phyloP scores from a whole-genome alignment of 2,113 vertebrate genomes.

The Amblyornis subalaris region DNA sequence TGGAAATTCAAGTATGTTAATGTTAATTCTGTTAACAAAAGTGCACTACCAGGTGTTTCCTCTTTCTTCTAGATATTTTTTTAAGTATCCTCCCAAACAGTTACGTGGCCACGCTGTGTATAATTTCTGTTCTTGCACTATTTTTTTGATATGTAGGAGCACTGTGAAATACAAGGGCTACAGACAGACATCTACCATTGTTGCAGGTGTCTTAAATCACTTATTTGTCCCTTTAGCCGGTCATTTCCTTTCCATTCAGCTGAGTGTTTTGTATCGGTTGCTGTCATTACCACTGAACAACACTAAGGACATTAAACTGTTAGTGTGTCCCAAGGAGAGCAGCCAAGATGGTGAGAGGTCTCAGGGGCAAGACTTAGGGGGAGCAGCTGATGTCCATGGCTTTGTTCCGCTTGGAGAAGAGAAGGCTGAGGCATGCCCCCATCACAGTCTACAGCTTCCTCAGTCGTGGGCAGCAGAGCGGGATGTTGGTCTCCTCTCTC shows the following conservation, averaged over 20 bases:
- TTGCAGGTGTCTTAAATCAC: not conserved
- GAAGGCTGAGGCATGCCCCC: not conserved
- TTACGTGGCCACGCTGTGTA: not conserved
- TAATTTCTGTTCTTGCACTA: not conserved
- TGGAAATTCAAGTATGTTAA: not conserved
- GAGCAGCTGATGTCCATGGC: not conserved
- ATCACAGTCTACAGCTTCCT: not conserved
- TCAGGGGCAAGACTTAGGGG: not conserved
- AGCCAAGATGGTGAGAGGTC: not conserved
- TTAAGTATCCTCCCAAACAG: not conserved
- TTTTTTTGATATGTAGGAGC: not conserved
- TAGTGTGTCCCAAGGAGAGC: not conserved
- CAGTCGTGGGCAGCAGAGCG: rapidly evolving
- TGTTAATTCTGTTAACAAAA: not conserved
- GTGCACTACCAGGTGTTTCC: not conserved
- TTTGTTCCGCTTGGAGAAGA: not conserved
- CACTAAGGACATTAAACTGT: not conserved
- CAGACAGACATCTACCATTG: not conserved
- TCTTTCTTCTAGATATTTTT: not conserved
- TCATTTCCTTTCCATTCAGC: not conserved
- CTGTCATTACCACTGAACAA: not conserved
- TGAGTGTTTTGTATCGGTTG: not conserved
- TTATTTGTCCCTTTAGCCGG: not conserved
- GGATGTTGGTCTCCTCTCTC: not conserved
- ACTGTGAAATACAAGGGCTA: not conserved